These are phyloP conservation scores for Gymnocypris eckloni DNA, from an alignment of 2,797 vertebrate genomes.

Conservation along the genomic window DNA sequence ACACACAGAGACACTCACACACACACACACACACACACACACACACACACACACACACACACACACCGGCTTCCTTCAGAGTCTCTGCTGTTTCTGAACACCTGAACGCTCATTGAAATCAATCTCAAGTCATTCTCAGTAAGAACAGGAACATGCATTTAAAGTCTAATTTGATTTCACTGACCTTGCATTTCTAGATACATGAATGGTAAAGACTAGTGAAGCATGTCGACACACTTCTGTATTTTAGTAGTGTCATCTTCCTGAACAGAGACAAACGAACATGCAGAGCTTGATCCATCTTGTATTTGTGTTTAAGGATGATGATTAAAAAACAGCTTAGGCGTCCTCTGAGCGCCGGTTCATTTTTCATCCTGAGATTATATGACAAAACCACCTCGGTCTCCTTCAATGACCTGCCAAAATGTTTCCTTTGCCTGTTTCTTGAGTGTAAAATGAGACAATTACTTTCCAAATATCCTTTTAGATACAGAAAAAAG, in stretches of 20 bases:
- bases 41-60: background rate
- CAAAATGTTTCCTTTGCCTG: background rate
- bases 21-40: no score
- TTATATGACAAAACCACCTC: slow-evolving; percentile 19
- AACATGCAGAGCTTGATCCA: slow-evolving; percentile 3
- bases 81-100: slow-evolving; percentile 9
- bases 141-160: background rate
- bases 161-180: background rate
- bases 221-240: background rate
- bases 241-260: background rate
- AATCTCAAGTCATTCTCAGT: background rate
- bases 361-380: slow-evolving; percentile 29
- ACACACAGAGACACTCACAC: no score
- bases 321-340: slow-evolving; percentile 20
- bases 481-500: background rate
- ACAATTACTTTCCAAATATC: background rate
- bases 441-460: slow-evolving; percentile 1
- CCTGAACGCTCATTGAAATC: background rate
- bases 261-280: background rate
- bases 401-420: slow-evolving; percentile 21
- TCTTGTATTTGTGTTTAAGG: slow-evolving; percentile 13
- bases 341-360: background rate
- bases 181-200: background rate
- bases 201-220: background rate
- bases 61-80: slow-evolving; percentile 8